These are phyloP conservation scores for Steinernema carpocapsae DNA, from an alignment of 2,888 invertebrate species.

Conservation along the genomic window DNA sequence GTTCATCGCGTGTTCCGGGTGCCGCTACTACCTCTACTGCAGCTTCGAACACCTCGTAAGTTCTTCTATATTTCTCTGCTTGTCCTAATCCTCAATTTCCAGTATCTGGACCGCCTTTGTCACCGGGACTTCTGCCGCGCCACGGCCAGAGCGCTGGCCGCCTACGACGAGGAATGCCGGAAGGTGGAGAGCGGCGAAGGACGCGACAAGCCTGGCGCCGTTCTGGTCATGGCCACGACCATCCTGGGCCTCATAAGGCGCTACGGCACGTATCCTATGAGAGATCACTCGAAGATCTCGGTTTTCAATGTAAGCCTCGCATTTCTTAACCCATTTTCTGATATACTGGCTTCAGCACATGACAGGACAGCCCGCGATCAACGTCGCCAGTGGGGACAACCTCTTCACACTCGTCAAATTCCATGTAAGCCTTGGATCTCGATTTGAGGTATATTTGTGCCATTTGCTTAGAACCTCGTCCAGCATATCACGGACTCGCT, in stretches of 20 bases:
- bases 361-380: constrained; percentile 47
- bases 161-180: neutral
- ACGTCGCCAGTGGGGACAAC: no score
- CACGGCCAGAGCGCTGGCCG: neutral
- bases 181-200: neutral
- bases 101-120: neutral
- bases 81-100: neutral
- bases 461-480: constrained; percentile 17
- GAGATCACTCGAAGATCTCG: constrained; percentile 57
- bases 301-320: constrained; percentile 53
- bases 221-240: neutral
- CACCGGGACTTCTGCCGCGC: neutral
- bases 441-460: constrained; percentile 50
- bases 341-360: constrained; percentile 46
- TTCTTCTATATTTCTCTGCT: neutral
- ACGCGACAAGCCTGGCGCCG: neutral
- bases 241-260: neutral
- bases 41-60: neutral
- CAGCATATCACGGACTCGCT: constrained; percentile 58
- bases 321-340: neutral
- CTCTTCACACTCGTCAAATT: no score
- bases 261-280: constrained; percentile 37
- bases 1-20: constrained; percentile 6
- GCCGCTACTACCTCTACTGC: constrained; percentile 16
- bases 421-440: constrained; percentile 42